phyloP scores from a whole-genome alignment of 2,888 invertebrate genomes.

The Biston betularia region DNA sequence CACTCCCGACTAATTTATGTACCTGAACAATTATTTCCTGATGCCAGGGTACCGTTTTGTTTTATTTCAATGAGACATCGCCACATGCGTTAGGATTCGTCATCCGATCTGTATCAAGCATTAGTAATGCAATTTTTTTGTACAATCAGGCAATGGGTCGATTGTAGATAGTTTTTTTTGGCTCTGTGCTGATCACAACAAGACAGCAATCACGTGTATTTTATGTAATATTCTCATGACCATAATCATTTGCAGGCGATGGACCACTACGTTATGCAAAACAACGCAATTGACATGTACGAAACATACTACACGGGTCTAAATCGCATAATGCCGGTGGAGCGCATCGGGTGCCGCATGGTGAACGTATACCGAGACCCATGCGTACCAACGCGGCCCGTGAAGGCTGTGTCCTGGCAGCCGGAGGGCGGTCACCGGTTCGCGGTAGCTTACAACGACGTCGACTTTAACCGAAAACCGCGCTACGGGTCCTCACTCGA shows the following conservation, averaged over 20 bases:
- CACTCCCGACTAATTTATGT: no score
- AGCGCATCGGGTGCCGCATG: conserved; percentile 89
- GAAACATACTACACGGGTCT: conserved; percentile 93
- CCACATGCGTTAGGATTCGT: no score
- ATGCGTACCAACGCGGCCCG: conserved; percentile 87
- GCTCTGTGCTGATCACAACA: not conserved
- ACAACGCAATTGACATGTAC: conserved; percentile 97
- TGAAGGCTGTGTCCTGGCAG: conserved; percentile 94
- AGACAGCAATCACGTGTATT: not conserved
- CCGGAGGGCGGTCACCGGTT: conserved; percentile 92
- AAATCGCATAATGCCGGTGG: conserved; percentile 87
- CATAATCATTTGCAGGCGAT: conserved; percentile 84
- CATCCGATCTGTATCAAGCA: no score
- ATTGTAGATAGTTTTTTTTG: not conserved
- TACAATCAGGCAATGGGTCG: no score
- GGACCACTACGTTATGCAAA: conserved; percentile 95
- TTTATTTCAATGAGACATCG: no score
- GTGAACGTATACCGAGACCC: conserved; percentile 93
- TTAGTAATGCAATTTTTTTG: no score
- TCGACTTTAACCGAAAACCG: conserved; percentile 88
- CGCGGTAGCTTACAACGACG: conserved; percentile 93
- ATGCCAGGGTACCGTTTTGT: no score
- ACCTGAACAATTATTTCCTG: no score
- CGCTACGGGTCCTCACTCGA: conserved; percentile 57
- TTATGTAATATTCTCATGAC: not conserved